Conservation (phyloP, 2,113 vertebrate genomes). For the Etia nguti region DNA sequence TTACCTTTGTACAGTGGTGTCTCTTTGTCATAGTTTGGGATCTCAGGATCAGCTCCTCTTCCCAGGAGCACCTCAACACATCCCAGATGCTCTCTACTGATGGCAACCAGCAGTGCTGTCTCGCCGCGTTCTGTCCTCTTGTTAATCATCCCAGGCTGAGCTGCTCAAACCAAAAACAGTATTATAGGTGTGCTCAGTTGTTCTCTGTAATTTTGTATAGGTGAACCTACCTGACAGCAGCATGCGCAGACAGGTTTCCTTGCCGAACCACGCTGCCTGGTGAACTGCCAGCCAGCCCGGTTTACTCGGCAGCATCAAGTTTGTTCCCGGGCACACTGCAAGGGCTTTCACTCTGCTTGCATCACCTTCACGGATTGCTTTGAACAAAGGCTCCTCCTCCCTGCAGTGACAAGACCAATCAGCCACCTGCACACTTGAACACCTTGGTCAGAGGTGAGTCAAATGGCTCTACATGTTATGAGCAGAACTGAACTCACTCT, state of each 20-base stretch:
- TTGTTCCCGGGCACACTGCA: constrained; percentile 62
- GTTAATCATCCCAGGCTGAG: constrained; percentile 79
- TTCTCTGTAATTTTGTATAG: neutral
- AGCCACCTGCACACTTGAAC: neutral
- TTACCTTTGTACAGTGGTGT: constrained; percentile 89
- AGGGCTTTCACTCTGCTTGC: constrained; percentile 68
- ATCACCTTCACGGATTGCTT: constrained; percentile 56
- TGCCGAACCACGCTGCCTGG: constrained; percentile 83
- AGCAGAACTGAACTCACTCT: constrained; percentile 73
- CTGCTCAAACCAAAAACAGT: constrained; percentile 54
- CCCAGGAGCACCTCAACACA: constrained; percentile 80
- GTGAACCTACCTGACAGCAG: constrained; percentile 77
- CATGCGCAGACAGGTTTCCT: constrained; percentile 77
- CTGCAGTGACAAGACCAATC: constrained; percentile 29
- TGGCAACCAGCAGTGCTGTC: constrained; percentile 80
- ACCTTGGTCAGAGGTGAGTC: neutral
- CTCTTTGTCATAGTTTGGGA: constrained; percentile 80
- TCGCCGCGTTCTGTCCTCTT: constrained; percentile 80
- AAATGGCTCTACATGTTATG: neutral
- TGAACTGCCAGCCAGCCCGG: constrained; percentile 88
- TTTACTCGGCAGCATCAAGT: constrained; percentile 76
- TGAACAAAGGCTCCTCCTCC: constrained; percentile 61
- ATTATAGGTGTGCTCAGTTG: neutral
- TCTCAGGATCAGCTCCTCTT: constrained; percentile 79
- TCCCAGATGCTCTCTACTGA: constrained; percentile 63